Evolutionary conservation across 2,797 vertebrate genomes (phyloP), one percentile per base, ranked within the genome.

Genomic region (Limosa lapponica): DNA sequence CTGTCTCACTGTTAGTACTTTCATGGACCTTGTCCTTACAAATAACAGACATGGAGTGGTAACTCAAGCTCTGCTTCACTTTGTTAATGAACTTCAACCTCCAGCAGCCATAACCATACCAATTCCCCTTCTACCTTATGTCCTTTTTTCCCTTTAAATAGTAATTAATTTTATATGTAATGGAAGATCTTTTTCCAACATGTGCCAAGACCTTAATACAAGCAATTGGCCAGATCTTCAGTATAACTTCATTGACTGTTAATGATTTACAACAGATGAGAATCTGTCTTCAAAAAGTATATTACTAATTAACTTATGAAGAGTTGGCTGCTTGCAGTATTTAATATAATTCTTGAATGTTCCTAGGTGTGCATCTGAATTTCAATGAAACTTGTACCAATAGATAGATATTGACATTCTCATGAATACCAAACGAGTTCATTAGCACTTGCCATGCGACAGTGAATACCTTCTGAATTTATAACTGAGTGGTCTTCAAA

Each of bases 391-490:
- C 34, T 37, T 75, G 10, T 81, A 88, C 43, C 46, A 70, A 94
- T 48, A 74, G 87, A 87, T 14, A 86, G 82, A 67, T 95, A 95
- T 84, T 90, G 93, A 82, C 89, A 87, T 84, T 88, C 62, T 86
- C 72, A 93, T 95, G 85, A 96, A 96, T 93, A 90, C 25, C 69
- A 96, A 65, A 94, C 82, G 37, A 87, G 67, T 85, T 93, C 83
- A 89, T 95, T 90, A 94, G 54, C 80, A 58, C 79, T 90, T 91
- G 61, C 49, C 52, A 28, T 39, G 16, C 2, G 5, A 82, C 16
- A 44, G 11, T 32, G 52, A 82, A 69, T 65, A 67, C 39, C n/a
- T 83, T 48, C 81, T 73, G 89, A 78, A 90, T 93, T 91, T 55
- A 37, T 86, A 85, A 81, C 46, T 61, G 18, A 74, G 54, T 58